Base-by-base conservation (phyloP, 2,797 vertebrate genomes). In the Tapera naevia region DNA sequence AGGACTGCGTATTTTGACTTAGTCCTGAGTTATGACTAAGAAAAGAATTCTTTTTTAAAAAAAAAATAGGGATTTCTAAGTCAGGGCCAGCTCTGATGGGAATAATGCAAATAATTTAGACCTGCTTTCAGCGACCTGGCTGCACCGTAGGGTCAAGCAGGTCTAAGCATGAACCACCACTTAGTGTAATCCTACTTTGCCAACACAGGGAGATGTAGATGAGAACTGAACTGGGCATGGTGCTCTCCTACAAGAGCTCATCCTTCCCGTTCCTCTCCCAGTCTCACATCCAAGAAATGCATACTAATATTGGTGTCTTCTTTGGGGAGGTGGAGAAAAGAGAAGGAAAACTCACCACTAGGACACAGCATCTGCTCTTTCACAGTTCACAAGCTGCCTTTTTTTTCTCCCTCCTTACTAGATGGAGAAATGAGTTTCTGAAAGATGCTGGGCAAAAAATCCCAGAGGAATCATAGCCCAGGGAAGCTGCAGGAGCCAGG, bases 301-400 rank as follows among this genome's bases (percentile, higher is more conserved):
- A 30, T 14, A 27, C 11, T 22, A 27, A 4, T 1, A 12, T 9
- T 23, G 32, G 6, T 6, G 3, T 9, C 57, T 78, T 41, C 5
- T 8, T 2, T 5, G 1, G 37, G 43, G 28, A 57, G 11, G 1
- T 9, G 18, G 14, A 19, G 15, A 13, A 51, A 6, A 0, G 24
- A 50, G 43, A 45, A 28, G 46, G 62, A n/a, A 64, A 72, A 6
- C 30, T 75, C 54, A 57, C 7, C 17, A 0, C 53, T 30, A 45
- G 48, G 35, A 33, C 27, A 17, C 24, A 51, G 19, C 25, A 17
- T 24, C 65, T 75, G 37, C 62, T 56, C 57, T 35, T 53, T 24
- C 48, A 33, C 57, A 22, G 0, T 23, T 74, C 61, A 6, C 17
- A 9, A 16, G 30, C 45, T 33, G 19, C 17, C 15, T 46, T 60